Evolutionary conservation across 2,113 vertebrate species (phyloP).

Genomic region (Lanius ludovicianus): DNA sequence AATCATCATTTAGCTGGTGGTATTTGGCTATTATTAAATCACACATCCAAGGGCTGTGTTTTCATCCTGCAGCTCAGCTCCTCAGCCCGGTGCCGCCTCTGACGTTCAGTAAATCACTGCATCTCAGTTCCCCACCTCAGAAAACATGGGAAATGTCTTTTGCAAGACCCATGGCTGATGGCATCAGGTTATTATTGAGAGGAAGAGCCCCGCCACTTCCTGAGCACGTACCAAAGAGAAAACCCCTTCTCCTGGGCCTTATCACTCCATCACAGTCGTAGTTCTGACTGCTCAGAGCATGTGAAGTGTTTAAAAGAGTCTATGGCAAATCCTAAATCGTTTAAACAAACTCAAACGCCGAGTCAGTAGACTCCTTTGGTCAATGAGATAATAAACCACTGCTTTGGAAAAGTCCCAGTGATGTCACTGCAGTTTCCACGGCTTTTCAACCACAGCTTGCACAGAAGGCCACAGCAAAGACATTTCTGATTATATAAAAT

Average conservation of each 20-base stretch:
- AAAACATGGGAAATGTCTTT: neutral
- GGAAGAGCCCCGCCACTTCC: neutral
- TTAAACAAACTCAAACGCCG: neutral
- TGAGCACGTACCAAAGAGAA: neutral
- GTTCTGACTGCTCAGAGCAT: neutral
- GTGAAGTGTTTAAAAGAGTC: neutral
- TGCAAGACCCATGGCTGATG: neutral
- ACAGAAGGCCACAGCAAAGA: neutral
- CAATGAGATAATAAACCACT: slow-evolving; percentile 47
- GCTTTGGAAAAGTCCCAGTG: neutral
- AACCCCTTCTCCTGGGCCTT: neutral
- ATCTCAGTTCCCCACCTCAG: neutral
- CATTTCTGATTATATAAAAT: neutral
- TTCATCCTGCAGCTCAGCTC: neutral
- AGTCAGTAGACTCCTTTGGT: neutral
- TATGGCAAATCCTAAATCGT: neutral
- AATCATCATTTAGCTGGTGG: neutral
- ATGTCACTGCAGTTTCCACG: slow-evolving; percentile 19
- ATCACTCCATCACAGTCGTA: neutral
- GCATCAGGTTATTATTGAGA: neutral
- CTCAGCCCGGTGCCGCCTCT: fast-evolving
- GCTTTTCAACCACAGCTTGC: neutral
- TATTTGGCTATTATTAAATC: fast-evolving
- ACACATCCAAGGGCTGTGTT: neutral
- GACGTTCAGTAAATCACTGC: neutral